Percentiles rank a stretch among this genome's conserved stretches.
phyloP scores from a whole-genome alignment of 2,113 vertebrate genomes.

The Heloderma charlesbogerti region DNA sequence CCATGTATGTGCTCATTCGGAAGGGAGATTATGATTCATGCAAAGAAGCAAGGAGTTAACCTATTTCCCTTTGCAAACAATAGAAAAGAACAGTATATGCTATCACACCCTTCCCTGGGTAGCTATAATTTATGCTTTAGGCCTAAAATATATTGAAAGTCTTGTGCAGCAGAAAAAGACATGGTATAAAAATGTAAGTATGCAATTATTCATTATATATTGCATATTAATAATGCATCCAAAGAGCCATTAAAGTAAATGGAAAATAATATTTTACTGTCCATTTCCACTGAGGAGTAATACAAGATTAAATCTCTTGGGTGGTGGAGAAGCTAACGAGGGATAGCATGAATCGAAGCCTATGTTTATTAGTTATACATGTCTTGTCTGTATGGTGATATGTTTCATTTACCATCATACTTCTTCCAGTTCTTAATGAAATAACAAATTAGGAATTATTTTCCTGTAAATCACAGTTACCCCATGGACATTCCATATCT shows the following conservation, averaged over 20 bases:
- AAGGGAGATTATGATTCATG: neutral
- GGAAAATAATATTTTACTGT: conserved; percentile 54
- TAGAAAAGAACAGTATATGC: conserved; percentile 19
- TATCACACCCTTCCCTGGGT: conserved; percentile 19
- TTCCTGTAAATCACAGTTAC: neutral
- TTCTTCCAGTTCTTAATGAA: conserved; percentile 26
- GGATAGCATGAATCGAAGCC: neutral
- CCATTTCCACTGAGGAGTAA: conserved; percentile 20
- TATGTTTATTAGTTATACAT: conserved; percentile 1
- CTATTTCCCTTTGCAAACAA: conserved; percentile 6
- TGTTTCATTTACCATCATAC: neutral
- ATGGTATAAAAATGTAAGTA: conserved; percentile 34
- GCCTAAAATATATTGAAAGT: conserved; percentile 37
- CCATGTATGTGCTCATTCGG: neutral
- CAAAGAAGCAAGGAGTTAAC: neutral
- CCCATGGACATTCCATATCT: neutral
- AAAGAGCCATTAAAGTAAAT: conserved; percentile 64
- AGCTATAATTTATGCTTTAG: conserved; percentile 46
- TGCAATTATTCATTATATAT: conserved; percentile 57
- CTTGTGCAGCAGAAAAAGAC: conserved; percentile 47
- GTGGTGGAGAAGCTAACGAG: neutral
- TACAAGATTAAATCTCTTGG: conserved; percentile 21
- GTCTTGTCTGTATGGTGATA: conserved; percentile 2
- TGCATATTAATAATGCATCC: conserved; percentile 63
- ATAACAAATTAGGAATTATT: conserved; percentile 16